A percentile compares a stretch with the other conserved stretches of the same genome.
Evolutionary conservation across 1,140 invertebrate genomes (phyloP).

Genomic region (Gonioctena quinquepunctata): DNA sequence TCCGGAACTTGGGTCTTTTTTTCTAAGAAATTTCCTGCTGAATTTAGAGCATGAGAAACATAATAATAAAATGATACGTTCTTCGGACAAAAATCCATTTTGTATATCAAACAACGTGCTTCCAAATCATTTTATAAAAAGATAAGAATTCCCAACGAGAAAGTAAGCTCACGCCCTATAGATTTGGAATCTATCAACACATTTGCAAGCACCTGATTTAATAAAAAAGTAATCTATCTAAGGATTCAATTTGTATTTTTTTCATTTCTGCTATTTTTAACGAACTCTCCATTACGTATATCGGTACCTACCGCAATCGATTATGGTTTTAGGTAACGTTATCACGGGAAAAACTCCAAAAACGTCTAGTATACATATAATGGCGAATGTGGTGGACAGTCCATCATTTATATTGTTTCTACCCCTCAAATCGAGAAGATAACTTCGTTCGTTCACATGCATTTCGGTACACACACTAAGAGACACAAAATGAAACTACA

Average conservation of each 20-base stretch:
- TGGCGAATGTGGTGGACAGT: slow-evolving; percentile 70
- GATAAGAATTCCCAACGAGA: too few species aligned
- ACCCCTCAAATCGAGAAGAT: slow-evolving; percentile 19
- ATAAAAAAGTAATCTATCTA: too few species aligned
- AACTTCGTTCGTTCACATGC: slow-evolving; percentile 30
- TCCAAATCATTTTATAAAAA: too few species aligned
- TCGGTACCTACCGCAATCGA: slow-evolving; percentile 67
- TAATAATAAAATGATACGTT: too few species aligned
- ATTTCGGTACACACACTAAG: slow-evolving; percentile 8
- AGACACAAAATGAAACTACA: neutral
- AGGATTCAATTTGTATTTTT: too few species aligned
- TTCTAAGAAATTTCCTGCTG: too few species aligned
- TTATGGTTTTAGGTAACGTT: slow-evolving; percentile 70
- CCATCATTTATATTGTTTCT: slow-evolving; percentile 45
- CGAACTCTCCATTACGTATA: too few species aligned
- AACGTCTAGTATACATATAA: slow-evolving; percentile 76
- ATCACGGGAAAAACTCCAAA: slow-evolving; percentile 82
- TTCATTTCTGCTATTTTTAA: too few species aligned
- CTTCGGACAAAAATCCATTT: too few species aligned
- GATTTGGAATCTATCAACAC: neutral
- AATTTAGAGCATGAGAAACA: too few species aligned
- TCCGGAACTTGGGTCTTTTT: too few species aligned
- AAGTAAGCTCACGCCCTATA: neutral
- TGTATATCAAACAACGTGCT: too few species aligned
- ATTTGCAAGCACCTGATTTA: neutral